Percentiles rank a stretch among this genome's conserved stretches.
These are phyloP conservation scores for rabbit (Oryctolagus cuniculus) DNA, from an alignment of 2,113 vertebrate genomes.

Conservation along the genomic window DNA sequence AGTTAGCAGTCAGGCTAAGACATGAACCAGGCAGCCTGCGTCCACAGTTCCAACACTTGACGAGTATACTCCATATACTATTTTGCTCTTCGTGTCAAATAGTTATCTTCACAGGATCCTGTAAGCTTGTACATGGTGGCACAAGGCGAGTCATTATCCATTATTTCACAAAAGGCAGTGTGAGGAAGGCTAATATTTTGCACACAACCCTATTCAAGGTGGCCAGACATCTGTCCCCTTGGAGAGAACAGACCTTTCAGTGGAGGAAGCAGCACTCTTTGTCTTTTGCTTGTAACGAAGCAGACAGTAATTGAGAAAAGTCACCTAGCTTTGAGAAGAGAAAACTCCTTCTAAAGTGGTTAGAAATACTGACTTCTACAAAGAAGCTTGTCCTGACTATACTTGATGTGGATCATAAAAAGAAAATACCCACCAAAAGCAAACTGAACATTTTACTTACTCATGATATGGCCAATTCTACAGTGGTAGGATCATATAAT, in stretches of 20 bases:
- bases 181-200: not conserved
- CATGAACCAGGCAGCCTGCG: not conserved
- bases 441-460: constrained; percentile 10
- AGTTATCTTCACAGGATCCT: not conserved
- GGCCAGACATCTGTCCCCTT: not conserved
- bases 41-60: not conserved
- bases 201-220: not conserved
- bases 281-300: not conserved
- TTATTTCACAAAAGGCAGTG: not conserved
- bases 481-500: not conserved
- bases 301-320: not conserved
- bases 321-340: not conserved
- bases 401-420: not conserved
- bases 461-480: not conserved
- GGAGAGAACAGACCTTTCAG: not conserved
- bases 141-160: not conserved
- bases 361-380: not conserved
- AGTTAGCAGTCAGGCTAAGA: not conserved
- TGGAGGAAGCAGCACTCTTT: not conserved
- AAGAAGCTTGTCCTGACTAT: not conserved
- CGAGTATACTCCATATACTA: not conserved
- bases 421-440: not conserved
- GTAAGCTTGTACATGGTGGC: not conserved
- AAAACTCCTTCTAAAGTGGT: not conserved
- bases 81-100: not conserved